These are phyloP conservation scores for Drosophila colorata DNA, from an alignment of 2,888 invertebrate species.

Conservation along the genomic window DNA sequence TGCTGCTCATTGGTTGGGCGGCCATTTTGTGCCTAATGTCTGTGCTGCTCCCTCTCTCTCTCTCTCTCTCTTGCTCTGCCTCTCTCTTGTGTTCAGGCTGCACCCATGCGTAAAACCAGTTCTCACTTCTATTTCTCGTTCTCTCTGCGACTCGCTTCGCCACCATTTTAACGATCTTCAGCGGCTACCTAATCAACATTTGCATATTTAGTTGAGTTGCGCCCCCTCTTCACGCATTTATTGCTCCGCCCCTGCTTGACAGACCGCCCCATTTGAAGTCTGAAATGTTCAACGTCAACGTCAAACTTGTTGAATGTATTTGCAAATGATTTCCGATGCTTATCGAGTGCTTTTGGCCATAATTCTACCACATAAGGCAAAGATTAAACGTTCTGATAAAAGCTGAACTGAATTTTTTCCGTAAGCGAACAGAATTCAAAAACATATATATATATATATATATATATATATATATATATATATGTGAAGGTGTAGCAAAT, in stretches of 20 bases:
- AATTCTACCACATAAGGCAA: neutral
- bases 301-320: constrained; percentile 15
- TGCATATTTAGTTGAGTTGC: constrained; percentile 61
- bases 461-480: too few relatives aligned
- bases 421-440: neutral
- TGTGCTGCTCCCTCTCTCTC: constrained; percentile 10
- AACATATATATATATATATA: too few relatives aligned
- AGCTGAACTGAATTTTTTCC: neutral
- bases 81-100: constrained; percentile 25
- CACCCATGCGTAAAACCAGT: constrained; percentile 80
- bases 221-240: too few relatives aligned
- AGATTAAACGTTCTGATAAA: neutral
- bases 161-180: constrained; percentile 68
- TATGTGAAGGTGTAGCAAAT: too few relatives aligned
- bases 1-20: constrained; percentile 40
- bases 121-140: constrained; percentile 24
- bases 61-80: constrained; percentile 4
- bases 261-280: constrained; percentile 3
- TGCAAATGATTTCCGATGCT: neutral
- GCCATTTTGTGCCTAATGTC: constrained; percentile 75
- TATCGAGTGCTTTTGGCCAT: neutral
- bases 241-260: constrained; percentile 32
- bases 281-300: too few relatives aligned
- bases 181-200: constrained; percentile 44
- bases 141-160: constrained; percentile 19